Evolutionary conservation across 2,797 vertebrate genomes (phyloP).

Genomic region (Sebastes iracundus): DNA sequence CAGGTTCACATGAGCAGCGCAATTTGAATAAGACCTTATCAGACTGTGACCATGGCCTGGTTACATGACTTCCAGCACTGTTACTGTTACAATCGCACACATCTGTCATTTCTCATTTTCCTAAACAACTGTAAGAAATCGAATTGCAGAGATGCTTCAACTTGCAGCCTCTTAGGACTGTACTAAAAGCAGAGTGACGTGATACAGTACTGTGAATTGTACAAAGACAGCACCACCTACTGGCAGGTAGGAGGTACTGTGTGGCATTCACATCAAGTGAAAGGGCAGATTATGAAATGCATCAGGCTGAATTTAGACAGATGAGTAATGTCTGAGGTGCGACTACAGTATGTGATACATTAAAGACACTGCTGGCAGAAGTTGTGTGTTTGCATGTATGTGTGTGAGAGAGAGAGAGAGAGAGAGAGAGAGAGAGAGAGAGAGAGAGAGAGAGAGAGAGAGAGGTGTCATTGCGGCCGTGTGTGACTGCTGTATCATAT

Average conservation of each 20-base stretch:
- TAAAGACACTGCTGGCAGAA: neutral
- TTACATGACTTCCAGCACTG: neutral
- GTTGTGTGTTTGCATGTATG: neutral
- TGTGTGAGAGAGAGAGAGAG: too few species aligned
- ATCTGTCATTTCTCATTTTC: neutral
- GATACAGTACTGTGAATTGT: neutral
- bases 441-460: neutral
- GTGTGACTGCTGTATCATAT: neutral
- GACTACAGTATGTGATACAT: slow-evolving; percentile 14
- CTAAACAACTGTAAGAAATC: neutral
- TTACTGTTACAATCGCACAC: neutral
- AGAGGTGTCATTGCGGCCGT: neutral
- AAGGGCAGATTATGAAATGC: neutral
- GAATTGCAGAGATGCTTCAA: neutral
- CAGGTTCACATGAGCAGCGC: neutral
- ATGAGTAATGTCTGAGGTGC: slow-evolving; percentile 5
- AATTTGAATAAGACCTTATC: neutral
- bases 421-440: too few species aligned
- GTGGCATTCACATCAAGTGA: fast-evolving
- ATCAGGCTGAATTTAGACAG: neutral
- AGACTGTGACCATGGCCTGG: neutral
- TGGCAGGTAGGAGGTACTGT: neutral
- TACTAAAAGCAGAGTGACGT: too few species aligned
- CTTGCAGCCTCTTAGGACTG: neutral
- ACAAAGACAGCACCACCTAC: slow-evolving; percentile 9